Percentiles rank a stretch among this genome's conserved stretches.
phyloP scores from a whole-genome alignment of 2,797 vertebrate genomes.

The Cryptoprocta ferox region DNA sequence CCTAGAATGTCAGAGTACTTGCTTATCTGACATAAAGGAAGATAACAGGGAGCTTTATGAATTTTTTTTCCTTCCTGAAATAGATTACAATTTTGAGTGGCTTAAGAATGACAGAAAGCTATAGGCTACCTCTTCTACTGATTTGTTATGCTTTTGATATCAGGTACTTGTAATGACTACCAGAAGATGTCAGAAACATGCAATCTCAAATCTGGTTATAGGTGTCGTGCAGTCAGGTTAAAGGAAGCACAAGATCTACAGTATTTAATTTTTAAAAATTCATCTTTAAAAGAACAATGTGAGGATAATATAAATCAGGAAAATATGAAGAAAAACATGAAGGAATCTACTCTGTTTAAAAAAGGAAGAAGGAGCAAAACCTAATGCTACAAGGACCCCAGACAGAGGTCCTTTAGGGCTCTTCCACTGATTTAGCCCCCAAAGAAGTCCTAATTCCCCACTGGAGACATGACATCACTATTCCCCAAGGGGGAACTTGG shows the following conservation, averaged over 20 bases:
- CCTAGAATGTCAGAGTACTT: not conserved
- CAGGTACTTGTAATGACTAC: not conserved
- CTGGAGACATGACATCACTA: not conserved
- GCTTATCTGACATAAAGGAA: not conserved
- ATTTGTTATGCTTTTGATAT: not conserved
- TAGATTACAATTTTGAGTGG: not conserved
- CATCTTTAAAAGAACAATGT: not conserved
- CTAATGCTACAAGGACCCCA: not conserved
- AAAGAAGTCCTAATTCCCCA: not conserved
- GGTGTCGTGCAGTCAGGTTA: not conserved
- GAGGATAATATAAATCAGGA: not conserved
- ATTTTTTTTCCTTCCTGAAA: not conserved
- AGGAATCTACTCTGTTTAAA: not conserved
- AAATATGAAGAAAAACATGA: not conserved
- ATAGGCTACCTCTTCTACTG: not conserved
- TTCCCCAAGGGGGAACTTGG: not conserved
- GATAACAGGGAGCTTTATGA: not conserved
- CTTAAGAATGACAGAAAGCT: not conserved
- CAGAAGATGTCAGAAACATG: not conserved
- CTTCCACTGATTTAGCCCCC: not conserved
- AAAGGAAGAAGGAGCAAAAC: not conserved
- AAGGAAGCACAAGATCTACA: not conserved
- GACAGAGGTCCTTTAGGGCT: not conserved
- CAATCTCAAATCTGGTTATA: not conserved
- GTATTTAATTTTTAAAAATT: not conserved